A percentile compares a stretch with the other conserved stretches of the same genome.
Evolutionary conservation across 1,140 invertebrate species (phyloP).

Genomic region (Magallana ariakensis): DNA sequence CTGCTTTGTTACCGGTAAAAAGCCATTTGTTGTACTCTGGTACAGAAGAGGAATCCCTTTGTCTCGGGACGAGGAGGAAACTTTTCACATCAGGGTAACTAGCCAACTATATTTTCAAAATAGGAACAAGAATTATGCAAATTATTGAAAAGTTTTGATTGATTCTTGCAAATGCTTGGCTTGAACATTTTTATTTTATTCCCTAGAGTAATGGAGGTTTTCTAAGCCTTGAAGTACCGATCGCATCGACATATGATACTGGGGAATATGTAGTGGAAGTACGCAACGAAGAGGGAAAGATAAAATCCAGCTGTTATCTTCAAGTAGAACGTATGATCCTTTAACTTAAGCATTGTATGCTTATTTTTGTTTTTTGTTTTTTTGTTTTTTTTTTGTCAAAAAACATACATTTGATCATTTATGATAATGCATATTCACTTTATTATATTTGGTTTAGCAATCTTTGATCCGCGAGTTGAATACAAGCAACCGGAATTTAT

Average conservation of each 20-base stretch:
- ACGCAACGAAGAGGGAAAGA: slow-evolving; percentile 55
- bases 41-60: slow-evolving; percentile 48
- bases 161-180: neutral
- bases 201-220: slow-evolving; percentile 40
- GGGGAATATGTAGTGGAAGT: slow-evolving; percentile 55
- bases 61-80: slow-evolving; percentile 50
- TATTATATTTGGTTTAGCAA: slow-evolving; percentile 16
- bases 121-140: neutral
- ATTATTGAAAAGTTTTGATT: no score
- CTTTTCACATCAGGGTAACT: slow-evolving; percentile 51
- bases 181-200: neutral
- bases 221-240: slow-evolving; percentile 54
- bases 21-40: slow-evolving; percentile 49
- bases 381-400: neutral
- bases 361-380: neutral
- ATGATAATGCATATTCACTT: no score
- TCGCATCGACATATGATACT: slow-evolving; percentile 44
- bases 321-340: slow-evolving; percentile 55
- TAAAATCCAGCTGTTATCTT: slow-evolving; percentile 53
- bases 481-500: slow-evolving; percentile 51
- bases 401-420: neutral
- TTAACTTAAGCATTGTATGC: neutral
- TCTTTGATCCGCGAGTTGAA: slow-evolving; percentile 38
- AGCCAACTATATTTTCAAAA: neutral
- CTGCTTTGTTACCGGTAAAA: slow-evolving; percentile 52